A percentile compares a stretch with the other conserved stretches of the same genome.
Conservation (phyloP, 2,888 invertebrate species). For the Glaucopsyche alexis region DNA sequence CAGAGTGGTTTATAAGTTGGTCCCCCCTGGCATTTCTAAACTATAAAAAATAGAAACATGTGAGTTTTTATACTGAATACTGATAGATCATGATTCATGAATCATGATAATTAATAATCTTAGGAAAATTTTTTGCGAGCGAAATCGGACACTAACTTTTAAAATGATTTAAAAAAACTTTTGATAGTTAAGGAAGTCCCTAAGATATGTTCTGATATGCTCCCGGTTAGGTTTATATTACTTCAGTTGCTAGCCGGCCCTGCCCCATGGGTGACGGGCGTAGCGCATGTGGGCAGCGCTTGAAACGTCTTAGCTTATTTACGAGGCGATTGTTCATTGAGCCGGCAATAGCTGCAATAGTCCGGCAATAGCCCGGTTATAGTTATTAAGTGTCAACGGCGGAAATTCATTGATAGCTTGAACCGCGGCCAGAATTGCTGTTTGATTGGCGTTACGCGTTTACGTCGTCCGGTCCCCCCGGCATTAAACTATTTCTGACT, state of each 20-base stretch:
- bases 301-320: constrained; percentile 48
- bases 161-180: no score
- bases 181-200: no score
- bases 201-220: no score
- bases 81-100: no score
- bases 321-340: constrained; percentile 77
- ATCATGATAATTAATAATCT: no score
- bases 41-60: no score
- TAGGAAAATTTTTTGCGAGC: no score
- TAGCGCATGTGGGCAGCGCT: not conserved
- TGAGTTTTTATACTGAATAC: no score
- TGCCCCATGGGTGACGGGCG: not conserved
- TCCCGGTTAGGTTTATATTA: not conserved
- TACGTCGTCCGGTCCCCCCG: constrained; percentile 71
- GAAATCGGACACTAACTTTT: no score
- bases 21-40: no score
- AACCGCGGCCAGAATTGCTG: constrained; percentile 57
- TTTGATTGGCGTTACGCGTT: constrained; percentile 48
- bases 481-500: constrained; percentile 65
- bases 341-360: constrained; percentile 39
- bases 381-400: constrained; percentile 77
- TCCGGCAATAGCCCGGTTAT: constrained; percentile 58
- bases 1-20: no score
- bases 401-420: constrained; percentile 80
- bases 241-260: not conserved